Percentiles rank a stretch among this genome's conserved stretches.
Evolutionary conservation across 2,888 invertebrate species (phyloP).

Genomic region (Idaea biselata): DNA sequence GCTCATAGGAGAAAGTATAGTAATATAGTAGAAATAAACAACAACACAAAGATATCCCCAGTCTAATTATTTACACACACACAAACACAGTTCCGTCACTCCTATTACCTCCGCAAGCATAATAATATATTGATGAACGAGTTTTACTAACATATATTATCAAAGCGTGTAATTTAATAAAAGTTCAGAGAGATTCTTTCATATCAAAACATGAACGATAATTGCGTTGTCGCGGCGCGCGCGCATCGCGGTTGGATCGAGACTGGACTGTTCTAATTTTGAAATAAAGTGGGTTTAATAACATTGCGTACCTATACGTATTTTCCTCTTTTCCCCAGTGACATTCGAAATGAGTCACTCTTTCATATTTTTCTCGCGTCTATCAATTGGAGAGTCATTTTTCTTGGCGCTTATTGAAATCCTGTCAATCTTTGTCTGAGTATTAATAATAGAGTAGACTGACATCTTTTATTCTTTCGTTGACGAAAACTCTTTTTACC

Average conservation of each 20-base stretch:
- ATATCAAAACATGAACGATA: slow-evolving; percentile 39
- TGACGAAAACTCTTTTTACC: not conserved
- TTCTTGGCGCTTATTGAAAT: slow-evolving; percentile 28
- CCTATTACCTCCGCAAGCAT: not conserved
- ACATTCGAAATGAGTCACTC: slow-evolving; percentile 59
- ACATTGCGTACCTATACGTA: slow-evolving; percentile 58
- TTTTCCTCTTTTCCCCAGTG: slow-evolving; percentile 69
- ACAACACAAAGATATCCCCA: not conserved
- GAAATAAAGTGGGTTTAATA: slow-evolving; percentile 75
- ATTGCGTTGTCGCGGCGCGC: slow-evolving; percentile 54
- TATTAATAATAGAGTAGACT: slow-evolving; percentile 11
- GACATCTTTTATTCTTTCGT: not conserved
- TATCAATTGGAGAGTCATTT: slow-evolving; percentile 20
- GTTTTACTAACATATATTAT: not conserved
- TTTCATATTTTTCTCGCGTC: slow-evolving; percentile 44
- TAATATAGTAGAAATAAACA: not conserved
- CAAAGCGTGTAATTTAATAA: slow-evolving; percentile 7
- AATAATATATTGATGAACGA: not conserved
- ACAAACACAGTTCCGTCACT: not conserved
- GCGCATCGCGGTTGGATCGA: slow-evolving; percentile 58
- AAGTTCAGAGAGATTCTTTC: slow-evolving; percentile 30
- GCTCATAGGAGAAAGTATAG: too few relatives aligned
- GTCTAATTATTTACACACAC: not conserved
- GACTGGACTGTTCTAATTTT: slow-evolving; percentile 76
- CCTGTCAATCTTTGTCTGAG: slow-evolving; percentile 14